Percentiles rank a stretch among this genome's conserved stretches.
phyloP scores from a whole-genome alignment of 1,140 invertebrate species.

The Battus philenor region DNA sequence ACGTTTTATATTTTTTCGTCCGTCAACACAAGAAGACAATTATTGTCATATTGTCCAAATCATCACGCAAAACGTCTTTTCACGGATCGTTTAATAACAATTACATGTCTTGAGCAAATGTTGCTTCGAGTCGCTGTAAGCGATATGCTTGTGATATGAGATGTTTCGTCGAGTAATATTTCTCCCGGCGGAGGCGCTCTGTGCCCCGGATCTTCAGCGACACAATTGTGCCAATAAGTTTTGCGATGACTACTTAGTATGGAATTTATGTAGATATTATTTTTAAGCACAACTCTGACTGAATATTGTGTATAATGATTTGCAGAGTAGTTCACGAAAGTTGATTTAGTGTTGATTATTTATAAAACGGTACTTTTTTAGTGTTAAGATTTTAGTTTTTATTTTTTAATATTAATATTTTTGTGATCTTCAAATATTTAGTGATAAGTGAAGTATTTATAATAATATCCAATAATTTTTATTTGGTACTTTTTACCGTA shows the following conservation, averaged over 20 bases:
- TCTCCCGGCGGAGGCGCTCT: conserved; percentile 17
- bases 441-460: conserved; percentile 11
- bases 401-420: conserved; percentile 9
- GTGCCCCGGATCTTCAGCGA: conserved; percentile 20
- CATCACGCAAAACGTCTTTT: too few relatives aligned
- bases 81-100: too few relatives aligned
- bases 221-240: conserved; percentile 34
- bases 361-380: too few relatives aligned
- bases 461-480: conserved; percentile 5
- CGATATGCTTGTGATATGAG: too few relatives aligned
- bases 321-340: conserved; percentile 5
- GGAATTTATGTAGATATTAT: conserved; percentile 36
- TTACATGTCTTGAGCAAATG: too few relatives aligned
- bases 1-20: too few relatives aligned
- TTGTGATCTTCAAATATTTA: conserved; percentile 12
- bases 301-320: conserved; percentile 34
- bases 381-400: too few relatives aligned
- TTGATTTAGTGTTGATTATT: conserved; percentile 6
- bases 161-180: too few relatives aligned
- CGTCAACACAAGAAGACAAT: too few relatives aligned
- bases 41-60: too few relatives aligned
- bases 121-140: too few relatives aligned
- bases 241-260: conserved; percentile 19
- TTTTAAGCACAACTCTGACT: conserved; percentile 32
- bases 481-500: neutral